Evolutionary conservation across 2,113 vertebrate genomes (phyloP), one percentile per base, ranked within the genome.

Genomic region (Eclectus roratus): DNA sequence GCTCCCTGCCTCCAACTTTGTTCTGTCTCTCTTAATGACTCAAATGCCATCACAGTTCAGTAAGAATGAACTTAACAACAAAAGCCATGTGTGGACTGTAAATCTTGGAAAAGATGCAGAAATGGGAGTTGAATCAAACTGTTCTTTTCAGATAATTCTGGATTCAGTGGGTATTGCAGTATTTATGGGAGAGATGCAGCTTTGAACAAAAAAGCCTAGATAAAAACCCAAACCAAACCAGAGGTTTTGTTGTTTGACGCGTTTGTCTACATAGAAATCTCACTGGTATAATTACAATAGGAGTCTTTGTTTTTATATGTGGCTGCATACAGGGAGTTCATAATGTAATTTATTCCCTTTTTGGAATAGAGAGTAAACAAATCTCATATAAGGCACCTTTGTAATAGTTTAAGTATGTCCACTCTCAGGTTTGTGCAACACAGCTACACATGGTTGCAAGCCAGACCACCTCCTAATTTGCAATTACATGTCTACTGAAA

Each of bases 21-120:
- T 74, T 80, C 28, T 39, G 44, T 77, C 60, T 93, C 71, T 53
- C 7, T 50, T 47, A 56, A 80, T 28, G 73, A 84, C 63, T 93
- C 63, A 28, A 92, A 71, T 35, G 29, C 35, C 44, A 60, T 43
- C 25, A 21, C 1, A 7, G n/a, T 55, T 89, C 74, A 85, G 17
- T 43, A 89, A 88, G 44, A 96, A 83, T 37, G 46, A 52, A 82
- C 20, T 61, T 13, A 81, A 58, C 43, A 80, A 39, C 3, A 18
- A 96, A 97, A 97, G 86, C 83, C 84, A 89, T 58, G 63, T 64
- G 35, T 76, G 55, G 69, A 77, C 80, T 82, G 53, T 37, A 85
- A 64, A 64, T 49, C 39, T 65, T 60, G 69, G 37, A 31, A 88
- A 80, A 76, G 52, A 76, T 68, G 41, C 64, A 95, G 82, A 87